phyloP scores from a whole-genome alignment of 2,797 vertebrate species.

The Sternotherus odoratus region DNA sequence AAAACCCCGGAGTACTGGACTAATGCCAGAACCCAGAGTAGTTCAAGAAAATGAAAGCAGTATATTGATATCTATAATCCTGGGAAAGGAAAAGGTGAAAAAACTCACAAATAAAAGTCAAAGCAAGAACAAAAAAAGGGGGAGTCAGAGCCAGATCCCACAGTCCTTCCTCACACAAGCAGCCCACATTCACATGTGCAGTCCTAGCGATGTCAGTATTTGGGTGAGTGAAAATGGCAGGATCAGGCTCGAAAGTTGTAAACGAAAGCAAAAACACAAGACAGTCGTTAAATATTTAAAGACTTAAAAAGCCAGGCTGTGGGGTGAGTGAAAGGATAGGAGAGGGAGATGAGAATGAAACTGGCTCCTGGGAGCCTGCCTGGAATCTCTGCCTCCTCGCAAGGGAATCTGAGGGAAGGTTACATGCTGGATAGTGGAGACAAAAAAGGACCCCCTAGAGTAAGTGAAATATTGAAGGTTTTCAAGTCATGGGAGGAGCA shows the following conservation, averaged over 20 bases:
- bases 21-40: neutral
- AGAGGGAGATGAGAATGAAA: neutral
- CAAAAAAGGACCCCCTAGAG: neutral
- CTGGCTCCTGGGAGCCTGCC: neutral
- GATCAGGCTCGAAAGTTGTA: neutral
- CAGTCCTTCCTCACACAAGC: neutral
- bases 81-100: neutral
- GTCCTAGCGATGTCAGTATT: neutral
- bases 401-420: neutral
- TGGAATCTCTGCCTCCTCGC: neutral
- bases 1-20: neutral
- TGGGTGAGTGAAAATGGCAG: neutral
- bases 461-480: neutral
- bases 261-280: neutral
- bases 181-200: rapidly evolving
- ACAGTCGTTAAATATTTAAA: neutral
- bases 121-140: neutral
- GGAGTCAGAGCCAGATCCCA: rapidly evolving
- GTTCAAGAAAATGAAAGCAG: neutral
- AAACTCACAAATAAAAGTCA: neutral
- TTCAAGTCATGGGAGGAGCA: neutral
- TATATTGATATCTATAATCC: neutral
- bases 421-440: neutral
- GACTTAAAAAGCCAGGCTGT: rapidly evolving
- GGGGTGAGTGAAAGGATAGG: neutral